These are phyloP conservation scores for Metridium senile DNA, from an alignment of 92 coral and sea anemone species.

Conservation along the genomic window DNA sequence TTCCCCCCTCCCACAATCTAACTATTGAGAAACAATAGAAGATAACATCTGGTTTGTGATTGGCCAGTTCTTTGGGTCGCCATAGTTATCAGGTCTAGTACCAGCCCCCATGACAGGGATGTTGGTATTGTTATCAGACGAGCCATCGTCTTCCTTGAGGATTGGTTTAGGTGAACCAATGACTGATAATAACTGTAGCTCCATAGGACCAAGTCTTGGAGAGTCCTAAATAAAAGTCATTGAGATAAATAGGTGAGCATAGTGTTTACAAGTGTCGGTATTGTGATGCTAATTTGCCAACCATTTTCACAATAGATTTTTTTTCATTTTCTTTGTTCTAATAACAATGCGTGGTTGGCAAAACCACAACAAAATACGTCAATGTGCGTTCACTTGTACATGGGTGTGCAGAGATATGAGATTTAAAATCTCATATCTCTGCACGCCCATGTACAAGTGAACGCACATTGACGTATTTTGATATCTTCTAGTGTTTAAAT, in stretches of 20 bases:
- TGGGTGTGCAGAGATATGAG: too few relatives aligned
- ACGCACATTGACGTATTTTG: too few relatives aligned
- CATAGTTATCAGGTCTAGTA: slow-evolving; percentile 69
- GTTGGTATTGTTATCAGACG: slow-evolving; percentile 33
- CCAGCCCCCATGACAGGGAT: slow-evolving; percentile 23
- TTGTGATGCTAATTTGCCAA: too few relatives aligned
- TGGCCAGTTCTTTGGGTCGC: slow-evolving; percentile 84
- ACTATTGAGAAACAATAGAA: slow-evolving; percentile 71
- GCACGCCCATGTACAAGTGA: too few relatives aligned
- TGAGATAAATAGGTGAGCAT: background rate
- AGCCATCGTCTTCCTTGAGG: slow-evolving; percentile 37
- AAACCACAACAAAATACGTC: too few relatives aligned
- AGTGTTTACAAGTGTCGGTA: background rate
- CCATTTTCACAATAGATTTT: too few relatives aligned
- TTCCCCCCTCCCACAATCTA: too few relatives aligned
- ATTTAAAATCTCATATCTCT: too few relatives aligned
- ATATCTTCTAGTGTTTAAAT: too few relatives aligned
- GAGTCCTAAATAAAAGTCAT: slow-evolving; percentile 63
- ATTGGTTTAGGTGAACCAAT: slow-evolving; percentile 77
- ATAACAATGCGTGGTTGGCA: too few relatives aligned
- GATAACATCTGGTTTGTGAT: slow-evolving; percentile 87
- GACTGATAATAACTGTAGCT: slow-evolving; percentile 87
- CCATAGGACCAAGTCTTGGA: slow-evolving; percentile 97
- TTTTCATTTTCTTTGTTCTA: too few relatives aligned
- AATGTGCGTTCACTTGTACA: too few relatives aligned